Evolutionary conservation across 2,888 invertebrate species (phyloP).

Genomic region (Pristionchus japonicus): DNA sequence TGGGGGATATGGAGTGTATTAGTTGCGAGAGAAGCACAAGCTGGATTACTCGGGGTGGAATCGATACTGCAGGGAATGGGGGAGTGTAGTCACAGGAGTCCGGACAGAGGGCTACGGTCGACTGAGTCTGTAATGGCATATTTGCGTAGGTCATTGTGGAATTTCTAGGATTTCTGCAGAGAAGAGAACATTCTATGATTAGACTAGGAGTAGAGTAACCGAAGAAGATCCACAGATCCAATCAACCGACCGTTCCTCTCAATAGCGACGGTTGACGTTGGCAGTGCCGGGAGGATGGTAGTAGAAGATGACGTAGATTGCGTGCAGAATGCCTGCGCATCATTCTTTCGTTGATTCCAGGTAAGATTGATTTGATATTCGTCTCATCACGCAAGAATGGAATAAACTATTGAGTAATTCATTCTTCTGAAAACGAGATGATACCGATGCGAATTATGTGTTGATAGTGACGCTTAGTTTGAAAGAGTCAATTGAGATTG

Average conservation of each 20-base stretch:
- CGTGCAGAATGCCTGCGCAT: slow-evolving; percentile 45
- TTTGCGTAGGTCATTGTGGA: neutral
- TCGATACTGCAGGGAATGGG: neutral
- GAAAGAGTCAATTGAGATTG: too few species aligned
- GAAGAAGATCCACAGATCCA: too few species aligned
- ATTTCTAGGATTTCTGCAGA: too few species aligned
- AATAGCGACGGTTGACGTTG: slow-evolving; percentile 7
- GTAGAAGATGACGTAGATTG: slow-evolving; percentile 49
- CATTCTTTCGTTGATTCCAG: neutral
- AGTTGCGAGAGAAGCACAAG: neutral
- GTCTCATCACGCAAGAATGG: neutral
- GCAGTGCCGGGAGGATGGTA: slow-evolving; percentile 42
- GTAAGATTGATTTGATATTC: too few species aligned
- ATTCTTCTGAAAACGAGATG: too few species aligned
- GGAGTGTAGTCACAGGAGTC: neutral
- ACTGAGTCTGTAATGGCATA: neutral
- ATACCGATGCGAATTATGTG: too few species aligned
- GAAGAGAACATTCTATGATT: too few species aligned
- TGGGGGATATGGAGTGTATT: slow-evolving; percentile 6
- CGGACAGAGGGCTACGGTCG: neutral
- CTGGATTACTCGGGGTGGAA: neutral
- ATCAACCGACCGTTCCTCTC: neutral
- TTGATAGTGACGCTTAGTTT: too few species aligned
- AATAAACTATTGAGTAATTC: neutral
- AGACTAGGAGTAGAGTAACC: too few species aligned